Conservation (phyloP, 2,113 vertebrate species). For the Amphiprion percula region DNA sequence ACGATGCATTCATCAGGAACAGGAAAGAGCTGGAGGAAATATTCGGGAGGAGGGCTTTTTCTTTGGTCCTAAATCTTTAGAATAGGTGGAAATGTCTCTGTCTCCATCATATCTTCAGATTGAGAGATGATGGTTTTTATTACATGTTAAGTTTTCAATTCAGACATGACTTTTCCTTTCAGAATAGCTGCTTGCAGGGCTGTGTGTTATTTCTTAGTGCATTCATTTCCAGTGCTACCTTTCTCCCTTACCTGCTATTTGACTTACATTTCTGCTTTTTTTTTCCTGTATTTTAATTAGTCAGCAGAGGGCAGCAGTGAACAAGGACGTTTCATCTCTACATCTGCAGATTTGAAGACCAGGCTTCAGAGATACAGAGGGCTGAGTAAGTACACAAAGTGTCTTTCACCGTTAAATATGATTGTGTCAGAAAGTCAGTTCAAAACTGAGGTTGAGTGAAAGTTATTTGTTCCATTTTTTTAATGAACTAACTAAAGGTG, state of each 20-base stretch:
- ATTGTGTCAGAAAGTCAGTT: not conserved
- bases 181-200: conserved; percentile 7
- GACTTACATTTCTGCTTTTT: not conserved
- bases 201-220: conserved; percentile 1
- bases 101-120: conserved; percentile 34
- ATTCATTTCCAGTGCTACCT: conserved; percentile 22
- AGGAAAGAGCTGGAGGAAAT: conserved; percentile 84
- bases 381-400: conserved; percentile 81
- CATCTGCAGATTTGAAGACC: conserved; percentile 67
- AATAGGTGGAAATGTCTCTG: conserved; percentile 58
- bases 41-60: conserved; percentile 74
- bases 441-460: not conserved
- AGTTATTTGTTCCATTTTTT: not conserved
- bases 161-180: conserved; percentile 49
- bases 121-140: conserved; percentile 57
- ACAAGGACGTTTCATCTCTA: conserved; percentile 81
- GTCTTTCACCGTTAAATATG: not conserved
- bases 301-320: conserved; percentile 92
- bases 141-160: conserved; percentile 56
- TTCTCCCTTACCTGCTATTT: not conserved
- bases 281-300: conserved; percentile 72
- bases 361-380: conserved; percentile 84
- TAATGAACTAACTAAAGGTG: not conserved
- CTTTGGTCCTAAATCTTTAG: conserved; percentile 65
- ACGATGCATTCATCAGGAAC: conserved; percentile 78